A percentile compares a stretch with the other conserved stretches of the same genome.
Conservation (phyloP, 2,113 vertebrate species). For the Microtus richardsoni region DNA sequence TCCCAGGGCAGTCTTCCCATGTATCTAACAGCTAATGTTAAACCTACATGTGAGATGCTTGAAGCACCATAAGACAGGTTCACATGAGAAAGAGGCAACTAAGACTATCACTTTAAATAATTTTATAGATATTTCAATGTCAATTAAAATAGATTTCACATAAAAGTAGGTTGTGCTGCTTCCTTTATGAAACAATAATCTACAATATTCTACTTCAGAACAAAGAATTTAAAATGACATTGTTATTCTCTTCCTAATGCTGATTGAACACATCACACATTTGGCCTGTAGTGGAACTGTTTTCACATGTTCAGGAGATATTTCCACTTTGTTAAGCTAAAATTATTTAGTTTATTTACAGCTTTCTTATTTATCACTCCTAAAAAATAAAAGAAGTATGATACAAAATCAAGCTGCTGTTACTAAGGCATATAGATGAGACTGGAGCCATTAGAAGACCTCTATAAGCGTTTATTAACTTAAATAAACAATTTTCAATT, state of each 20-base stretch:
- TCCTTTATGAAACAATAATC: background rate
- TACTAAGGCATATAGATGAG: background rate
- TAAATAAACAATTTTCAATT: background rate
- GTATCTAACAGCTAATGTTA: background rate
- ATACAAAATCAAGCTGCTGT: background rate
- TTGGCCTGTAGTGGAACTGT: background rate
- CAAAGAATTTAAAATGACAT: background rate
- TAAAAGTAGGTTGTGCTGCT: background rate
- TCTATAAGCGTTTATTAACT: background rate
- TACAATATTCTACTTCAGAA: background rate
- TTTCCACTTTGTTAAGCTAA: background rate
- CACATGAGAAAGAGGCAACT: background rate
- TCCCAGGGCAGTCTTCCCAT: background rate
- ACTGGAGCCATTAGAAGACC: background rate
- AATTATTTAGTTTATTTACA: background rate
- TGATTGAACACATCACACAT: background rate
- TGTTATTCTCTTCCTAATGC: background rate
- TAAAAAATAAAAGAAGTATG: background rate
- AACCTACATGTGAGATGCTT: rapidly evolving
- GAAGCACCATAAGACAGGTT: background rate
- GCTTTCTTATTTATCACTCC: background rate
- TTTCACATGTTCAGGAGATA: background rate
- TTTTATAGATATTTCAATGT: background rate
- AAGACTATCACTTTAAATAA: background rate
- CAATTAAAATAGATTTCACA: background rate